These are phyloP conservation scores for Leptogaster cylindrica DNA, from an alignment of 2,888 invertebrate genomes.

Conservation along the genomic window DNA sequence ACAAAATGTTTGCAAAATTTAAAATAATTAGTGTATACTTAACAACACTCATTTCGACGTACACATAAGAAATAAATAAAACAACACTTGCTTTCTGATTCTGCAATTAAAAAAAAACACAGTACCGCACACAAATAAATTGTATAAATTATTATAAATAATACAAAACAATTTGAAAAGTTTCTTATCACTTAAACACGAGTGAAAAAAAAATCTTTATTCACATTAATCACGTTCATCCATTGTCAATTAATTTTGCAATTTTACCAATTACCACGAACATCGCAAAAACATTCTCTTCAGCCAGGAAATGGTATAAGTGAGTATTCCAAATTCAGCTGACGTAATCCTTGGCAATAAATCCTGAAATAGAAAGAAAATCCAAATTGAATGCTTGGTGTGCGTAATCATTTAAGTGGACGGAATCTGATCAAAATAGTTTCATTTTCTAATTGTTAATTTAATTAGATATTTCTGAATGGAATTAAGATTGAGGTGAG, in stretches of 20 bases:
- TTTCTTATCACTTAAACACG: too few species aligned
- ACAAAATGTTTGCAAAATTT: conserved; percentile 1
- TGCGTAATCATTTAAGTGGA: too few species aligned
- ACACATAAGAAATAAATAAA: conserved; percentile 13
- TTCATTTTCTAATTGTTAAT: too few species aligned
- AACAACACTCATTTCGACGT: conserved; percentile 27
- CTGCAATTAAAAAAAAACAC: background rate
- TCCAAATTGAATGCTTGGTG: too few species aligned
- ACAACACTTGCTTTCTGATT: background rate
- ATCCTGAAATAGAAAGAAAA: too few species aligned
- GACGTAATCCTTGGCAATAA: conserved; percentile 26
- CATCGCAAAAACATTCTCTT: conserved; percentile 50
- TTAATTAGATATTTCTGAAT: too few species aligned
- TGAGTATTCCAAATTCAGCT: conserved; percentile 2
- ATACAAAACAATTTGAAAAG: too few species aligned
- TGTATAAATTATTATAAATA: too few species aligned
- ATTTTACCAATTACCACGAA: conserved; percentile 53
- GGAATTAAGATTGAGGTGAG: too few species aligned
- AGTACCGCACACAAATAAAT: background rate
- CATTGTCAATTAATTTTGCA: conserved; percentile 54
- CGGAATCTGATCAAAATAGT: too few species aligned
- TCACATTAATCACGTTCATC: conserved; percentile 48
- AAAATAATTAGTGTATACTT: conserved; percentile 6
- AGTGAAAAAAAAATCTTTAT: conserved; percentile 2
- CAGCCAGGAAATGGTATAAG: conserved; percentile 6